Evolutionary conservation across 2,888 invertebrate genomes (phyloP).

Genomic region (Cheilosia urbana): DNA sequence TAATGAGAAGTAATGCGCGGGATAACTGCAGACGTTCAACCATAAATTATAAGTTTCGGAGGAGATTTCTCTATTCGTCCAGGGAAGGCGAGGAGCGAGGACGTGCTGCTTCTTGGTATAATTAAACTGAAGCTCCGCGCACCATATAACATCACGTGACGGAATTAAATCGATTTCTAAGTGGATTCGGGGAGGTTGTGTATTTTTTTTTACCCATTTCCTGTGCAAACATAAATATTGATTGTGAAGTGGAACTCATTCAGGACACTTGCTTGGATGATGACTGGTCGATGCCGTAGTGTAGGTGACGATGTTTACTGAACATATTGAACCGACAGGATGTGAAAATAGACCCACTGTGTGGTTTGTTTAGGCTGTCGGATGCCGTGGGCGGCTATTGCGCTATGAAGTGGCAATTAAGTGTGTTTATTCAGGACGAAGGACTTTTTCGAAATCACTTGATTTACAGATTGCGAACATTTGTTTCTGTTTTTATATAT

Average conservation of each 20-base stretch:
- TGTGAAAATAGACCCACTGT: slow-evolving; percentile 46
- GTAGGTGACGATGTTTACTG: slow-evolving; percentile 59
- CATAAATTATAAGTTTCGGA: slow-evolving; percentile 33
- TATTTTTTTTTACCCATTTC: slow-evolving; percentile 28
- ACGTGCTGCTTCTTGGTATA: slow-evolving; percentile 29
- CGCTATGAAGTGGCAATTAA: slow-evolving; percentile 50
- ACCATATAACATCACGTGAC: slow-evolving; percentile 49
- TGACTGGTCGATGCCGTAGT: slow-evolving; percentile 36
- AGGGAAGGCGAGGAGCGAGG: not conserved
- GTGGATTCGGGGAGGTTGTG: slow-evolving; percentile 17
- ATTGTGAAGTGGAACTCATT: slow-evolving; percentile 59
- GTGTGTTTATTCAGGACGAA: slow-evolving; percentile 25
- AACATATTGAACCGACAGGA: slow-evolving; percentile 61
- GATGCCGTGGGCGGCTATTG: slow-evolving; percentile 1
- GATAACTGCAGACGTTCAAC: slow-evolving; percentile 34
- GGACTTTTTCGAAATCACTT: slow-evolving; percentile 20
- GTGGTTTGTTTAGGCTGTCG: slow-evolving; percentile 2
- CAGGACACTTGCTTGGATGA: slow-evolving; percentile 19
- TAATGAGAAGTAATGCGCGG: slow-evolving; percentile 59
- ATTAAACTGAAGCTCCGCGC: slow-evolving; percentile 43
- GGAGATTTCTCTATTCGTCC: slow-evolving; percentile 10
- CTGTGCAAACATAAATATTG: slow-evolving; percentile 65
- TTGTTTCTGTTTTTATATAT: not conserved
- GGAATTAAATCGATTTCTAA: slow-evolving; percentile 61
- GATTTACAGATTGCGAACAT: not conserved